Evolutionary conservation across 1,140 invertebrate species (phyloP).

Genomic region (Drosophila baimaii): DNA sequence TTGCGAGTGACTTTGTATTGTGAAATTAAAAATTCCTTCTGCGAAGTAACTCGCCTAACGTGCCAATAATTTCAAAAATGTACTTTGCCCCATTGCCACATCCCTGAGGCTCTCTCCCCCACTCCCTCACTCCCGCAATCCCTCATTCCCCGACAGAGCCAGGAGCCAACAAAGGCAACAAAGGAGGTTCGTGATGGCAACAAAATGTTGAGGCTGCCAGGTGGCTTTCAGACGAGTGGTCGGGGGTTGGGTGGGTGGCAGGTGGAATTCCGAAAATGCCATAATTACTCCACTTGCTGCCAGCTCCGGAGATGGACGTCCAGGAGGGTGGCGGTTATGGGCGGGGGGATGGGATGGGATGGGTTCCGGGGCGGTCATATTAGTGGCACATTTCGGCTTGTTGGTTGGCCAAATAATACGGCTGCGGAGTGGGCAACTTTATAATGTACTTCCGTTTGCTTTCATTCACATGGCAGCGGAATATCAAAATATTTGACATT

Average conservation of each 20-base stretch:
- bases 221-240: constrained; percentile 9
- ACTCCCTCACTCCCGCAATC: no score
- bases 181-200: constrained; percentile 46
- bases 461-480: constrained; percentile 78
- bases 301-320: constrained; percentile 18
- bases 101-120: not conserved
- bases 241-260: constrained; percentile 1
- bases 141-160: not conserved
- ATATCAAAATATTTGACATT: constrained; percentile 82
- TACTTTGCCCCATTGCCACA: constrained; percentile 36
- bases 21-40: constrained; percentile 76
- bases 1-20: constrained; percentile 32
- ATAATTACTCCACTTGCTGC: constrained; percentile 72
- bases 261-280: constrained; percentile 69
- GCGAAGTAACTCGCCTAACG: constrained; percentile 71
- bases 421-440: constrained; percentile 49
- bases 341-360: not conserved
- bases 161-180: constrained; percentile 34
- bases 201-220: constrained; percentile 46
- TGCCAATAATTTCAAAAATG: constrained; percentile 79
- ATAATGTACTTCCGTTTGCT: constrained; percentile 79
- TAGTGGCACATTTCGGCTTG: constrained; percentile 72
- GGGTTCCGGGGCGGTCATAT: constrained; percentile 52
- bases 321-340: constrained; percentile 2
- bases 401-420: constrained; percentile 70